phyloP scores from a whole-genome alignment of 2,888 invertebrate species.

The Amblyjoppa fuscipennis region DNA sequence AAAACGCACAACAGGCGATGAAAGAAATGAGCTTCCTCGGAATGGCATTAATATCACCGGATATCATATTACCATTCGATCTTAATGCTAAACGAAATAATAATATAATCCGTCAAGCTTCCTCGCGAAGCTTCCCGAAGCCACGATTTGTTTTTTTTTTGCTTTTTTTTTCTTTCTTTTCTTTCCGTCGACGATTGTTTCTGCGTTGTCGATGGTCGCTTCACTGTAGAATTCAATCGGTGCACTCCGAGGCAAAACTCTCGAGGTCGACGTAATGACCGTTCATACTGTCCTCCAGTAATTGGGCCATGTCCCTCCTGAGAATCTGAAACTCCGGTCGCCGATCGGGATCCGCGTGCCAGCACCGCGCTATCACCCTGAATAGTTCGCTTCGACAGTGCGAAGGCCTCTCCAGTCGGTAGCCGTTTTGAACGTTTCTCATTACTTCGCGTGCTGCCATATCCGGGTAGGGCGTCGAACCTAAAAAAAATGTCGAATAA shows the following conservation, averaged over 20 bases:
- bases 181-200: conserved; percentile 1
- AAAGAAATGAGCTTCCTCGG: conserved; percentile 66
- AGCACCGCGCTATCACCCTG: conserved; percentile 88
- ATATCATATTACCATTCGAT: conserved; percentile 60
- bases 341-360: conserved; percentile 90
- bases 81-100: conserved; percentile 63
- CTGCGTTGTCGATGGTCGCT: background rate
- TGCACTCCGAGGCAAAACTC: conserved; percentile 89
- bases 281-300: conserved; percentile 88
- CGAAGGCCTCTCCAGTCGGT: conserved; percentile 91
- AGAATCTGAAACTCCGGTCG: conserved; percentile 90
- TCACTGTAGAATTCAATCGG: conserved; percentile 82
- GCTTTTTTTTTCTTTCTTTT: conserved; percentile 11
- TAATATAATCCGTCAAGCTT: conserved; percentile 33
- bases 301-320: conserved; percentile 87
- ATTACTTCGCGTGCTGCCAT: conserved; percentile 94
- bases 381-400: conserved; percentile 92
- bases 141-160: background rate
- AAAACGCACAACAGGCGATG: conserved; percentile 57
- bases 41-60: conserved; percentile 72
- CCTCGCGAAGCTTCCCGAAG: background rate
- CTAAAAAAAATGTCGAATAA: conserved; percentile 84
- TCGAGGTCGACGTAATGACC: conserved; percentile 90
- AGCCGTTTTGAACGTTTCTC: conserved; percentile 91
- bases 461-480: conserved; percentile 94